Evolutionary conservation across 2,113 vertebrate genomes (phyloP), one percentile per base, ranked within the genome.

Genomic region (Cyprinodon variegatus): DNA sequence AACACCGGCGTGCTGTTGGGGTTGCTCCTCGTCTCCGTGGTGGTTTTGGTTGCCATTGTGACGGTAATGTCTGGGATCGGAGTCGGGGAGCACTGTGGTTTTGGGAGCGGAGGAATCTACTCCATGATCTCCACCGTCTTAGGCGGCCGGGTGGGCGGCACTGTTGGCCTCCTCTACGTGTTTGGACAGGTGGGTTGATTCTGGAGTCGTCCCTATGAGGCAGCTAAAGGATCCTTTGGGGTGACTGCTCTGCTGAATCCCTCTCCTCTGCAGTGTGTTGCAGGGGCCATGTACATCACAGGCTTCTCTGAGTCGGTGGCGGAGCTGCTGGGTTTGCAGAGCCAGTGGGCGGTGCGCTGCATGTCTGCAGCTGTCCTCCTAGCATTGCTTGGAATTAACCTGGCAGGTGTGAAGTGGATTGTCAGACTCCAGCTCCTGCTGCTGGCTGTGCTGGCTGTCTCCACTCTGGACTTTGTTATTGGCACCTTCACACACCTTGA

Each of bases 331-430:
- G 91, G 84, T 20, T 91, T 99, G 64, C 88, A 94, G 90, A 95
- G 88, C 20, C 96, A 95, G 88, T 98, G 98, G 97, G 95, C 93
- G 0, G 97, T 99, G 45, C 92, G 96, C 0, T 94, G 94, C 39
- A 95, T 99, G 90, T 98, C 98, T 0, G 88, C 95, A 1, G 94
- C 74, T 0, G 96, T 99, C 74, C 94, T 99, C 43, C 90, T 98
- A 3, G 96, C 92, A 8, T 91, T 99, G 91, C 95, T 98, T n/a
- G 97, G 96, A 0, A 98, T 99, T 86, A 99, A 99, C 88, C 93
- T 99, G 77, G 98, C 98, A 0, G 98, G 98, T 0, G 97, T 99
- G 68, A 99, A 97, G 68, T 99, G 98, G 98, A 98, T 99, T 45
- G 95, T 99, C 68, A 94, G 97, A 40, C 96, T 99, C 22, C 98